phyloP scores from a whole-genome alignment of 2,888 invertebrate genomes.

The Pachydiplax longipennis region DNA sequence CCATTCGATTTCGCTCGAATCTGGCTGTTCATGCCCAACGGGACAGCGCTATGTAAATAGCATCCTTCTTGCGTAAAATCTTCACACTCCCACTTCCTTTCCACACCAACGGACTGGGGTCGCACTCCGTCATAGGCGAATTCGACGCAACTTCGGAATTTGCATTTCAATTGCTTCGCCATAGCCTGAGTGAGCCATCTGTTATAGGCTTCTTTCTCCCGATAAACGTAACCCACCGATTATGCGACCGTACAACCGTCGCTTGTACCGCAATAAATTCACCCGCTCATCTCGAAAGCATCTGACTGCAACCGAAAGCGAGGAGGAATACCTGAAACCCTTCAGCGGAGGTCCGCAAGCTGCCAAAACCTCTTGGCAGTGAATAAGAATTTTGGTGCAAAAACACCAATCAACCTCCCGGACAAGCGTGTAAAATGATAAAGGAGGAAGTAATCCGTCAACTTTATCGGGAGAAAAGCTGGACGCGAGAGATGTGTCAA shows the following conservation, averaged over 20 bases:
- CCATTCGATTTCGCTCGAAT: too few relatives aligned
- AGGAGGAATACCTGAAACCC: not conserved
- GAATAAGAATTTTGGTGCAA: slow-evolving; percentile 9
- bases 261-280: slow-evolving; percentile 19
- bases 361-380: not conserved
- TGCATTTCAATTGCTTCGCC: not conserved
- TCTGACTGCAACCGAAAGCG: not conserved
- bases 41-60: too few relatives aligned
- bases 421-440: slow-evolving; percentile 10
- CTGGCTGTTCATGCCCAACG: too few relatives aligned
- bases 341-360: not conserved
- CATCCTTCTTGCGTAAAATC: too few relatives aligned
- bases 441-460: slow-evolving; percentile 34
- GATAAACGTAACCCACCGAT: not conserved
- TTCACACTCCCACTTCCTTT: too few relatives aligned
- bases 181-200: not conserved
- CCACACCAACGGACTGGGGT: too few relatives aligned
- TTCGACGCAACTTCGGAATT: not conserved
- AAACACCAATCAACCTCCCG: slow-evolving; percentile 19
- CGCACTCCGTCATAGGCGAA: too few relatives aligned
- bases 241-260: not conserved
- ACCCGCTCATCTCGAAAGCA: not conserved
- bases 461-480: slow-evolving; percentile 9
- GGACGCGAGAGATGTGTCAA: slow-evolving; percentile 7
- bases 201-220: not conserved